Base-by-base conservation (phyloP, 2,888 invertebrate species). In the Salpingus planirostris region DNA sequence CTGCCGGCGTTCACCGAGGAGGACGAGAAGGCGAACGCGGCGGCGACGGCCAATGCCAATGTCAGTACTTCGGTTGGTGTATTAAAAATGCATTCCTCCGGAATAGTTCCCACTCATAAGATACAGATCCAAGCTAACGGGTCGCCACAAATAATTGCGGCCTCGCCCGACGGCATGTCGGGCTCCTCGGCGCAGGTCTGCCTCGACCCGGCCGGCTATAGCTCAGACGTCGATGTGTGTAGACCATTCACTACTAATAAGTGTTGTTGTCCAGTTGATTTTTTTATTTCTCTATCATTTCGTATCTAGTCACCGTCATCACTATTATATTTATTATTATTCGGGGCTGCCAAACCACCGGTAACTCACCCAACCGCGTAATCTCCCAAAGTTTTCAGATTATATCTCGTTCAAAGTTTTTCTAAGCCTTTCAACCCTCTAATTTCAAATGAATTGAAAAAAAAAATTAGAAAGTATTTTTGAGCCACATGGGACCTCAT, bases 1-100 rank as follows among this genome's bases (percentile, higher is more conserved):
- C 69, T 96, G 56, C 93, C 95, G 10, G 90, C 92, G 22, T 95
- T 95, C 69, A 85, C 80, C 30, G 93, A 92, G 58, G 90, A 91
- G 36, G 88, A 90, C 38, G 90, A 90, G 42, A 85, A 86, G 50
- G 74, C 76, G 11, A 76, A 74, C 53, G 68, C 70, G 57, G 49
- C 74, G 56, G 68, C 80, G 51, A 63, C 74, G 52, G 59, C 68
- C 49, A 62, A 66, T 46, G 65, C 66, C 40, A 65, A 64, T 55
- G 65, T 68, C 55, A 58, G 59, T 55, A 59, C 55, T 43, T 56
- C 60, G 28, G 49, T 71, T 65, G 65, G 67, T 67, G 71, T 69
- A 62, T 52, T 67, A 61, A 62, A 66, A 63, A 65, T 68, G 62
- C 62, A 67, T 59, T 60, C 60, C 44, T 64, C 64, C 40, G 61